phyloP scores from a whole-genome alignment of 2,113 vertebrate genomes.

The Laticauda laticaudata region DNA sequence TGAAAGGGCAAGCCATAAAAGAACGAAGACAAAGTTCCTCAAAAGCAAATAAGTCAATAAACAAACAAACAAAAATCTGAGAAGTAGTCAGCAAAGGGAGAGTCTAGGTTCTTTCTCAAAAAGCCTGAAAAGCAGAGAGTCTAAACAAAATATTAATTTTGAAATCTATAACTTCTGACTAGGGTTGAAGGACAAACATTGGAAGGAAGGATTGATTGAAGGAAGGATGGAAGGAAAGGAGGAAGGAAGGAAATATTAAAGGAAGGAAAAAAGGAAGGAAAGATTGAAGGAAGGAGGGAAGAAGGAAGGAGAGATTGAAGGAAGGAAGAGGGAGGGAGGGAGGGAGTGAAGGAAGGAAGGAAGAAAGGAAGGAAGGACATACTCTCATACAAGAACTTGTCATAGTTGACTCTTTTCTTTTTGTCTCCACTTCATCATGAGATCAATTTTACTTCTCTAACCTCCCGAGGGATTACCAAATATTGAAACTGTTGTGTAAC shows the following conservation, averaged over 20 bases:
- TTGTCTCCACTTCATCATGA: background rate
- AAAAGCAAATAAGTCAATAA: background rate
- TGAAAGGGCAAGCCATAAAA: background rate
- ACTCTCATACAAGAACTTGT: background rate
- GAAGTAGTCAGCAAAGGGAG: background rate
- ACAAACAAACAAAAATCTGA: background rate
- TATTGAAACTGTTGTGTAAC: background rate
- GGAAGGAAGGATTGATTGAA: no score
- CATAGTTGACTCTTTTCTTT: background rate
- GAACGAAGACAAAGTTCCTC: background rate
- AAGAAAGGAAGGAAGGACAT: no score
- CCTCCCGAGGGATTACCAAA: conserved; percentile 2
- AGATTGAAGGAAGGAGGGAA: background rate
- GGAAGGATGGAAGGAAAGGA: no score
- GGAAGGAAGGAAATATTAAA: no score
- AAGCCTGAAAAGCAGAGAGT: background rate
- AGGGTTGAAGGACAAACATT: background rate
- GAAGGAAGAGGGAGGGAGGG: no score
- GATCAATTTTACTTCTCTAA: background rate
- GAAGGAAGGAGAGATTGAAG: no score
- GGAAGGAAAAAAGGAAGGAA: no score
- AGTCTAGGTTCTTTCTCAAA: background rate
- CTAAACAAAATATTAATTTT: background rate
- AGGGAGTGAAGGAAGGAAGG: no score
- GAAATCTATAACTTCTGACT: background rate